Percentiles rank a stretch among this genome's conserved stretches.
Evolutionary conservation across 2,113 vertebrate genomes (phyloP).

Genomic region (Mesocricetus auratus): DNA sequence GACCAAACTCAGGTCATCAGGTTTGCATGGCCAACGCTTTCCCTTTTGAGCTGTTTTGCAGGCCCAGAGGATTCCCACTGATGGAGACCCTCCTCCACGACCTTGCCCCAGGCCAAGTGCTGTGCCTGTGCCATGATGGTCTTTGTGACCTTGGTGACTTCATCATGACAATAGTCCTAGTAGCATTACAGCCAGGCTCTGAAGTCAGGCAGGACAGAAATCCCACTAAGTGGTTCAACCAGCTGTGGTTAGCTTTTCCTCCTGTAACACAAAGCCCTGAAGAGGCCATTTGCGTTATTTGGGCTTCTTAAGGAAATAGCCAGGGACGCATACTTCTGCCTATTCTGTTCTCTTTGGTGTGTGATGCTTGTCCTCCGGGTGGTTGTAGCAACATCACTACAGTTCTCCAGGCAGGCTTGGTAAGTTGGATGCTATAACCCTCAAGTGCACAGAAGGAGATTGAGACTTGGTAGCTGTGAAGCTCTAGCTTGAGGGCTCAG

Average conservation of each 20-base stretch:
- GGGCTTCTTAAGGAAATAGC: background rate
- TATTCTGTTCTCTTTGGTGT: background rate
- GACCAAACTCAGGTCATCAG: background rate
- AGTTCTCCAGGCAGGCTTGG: background rate
- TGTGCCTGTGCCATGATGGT: background rate
- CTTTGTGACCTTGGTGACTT: background rate
- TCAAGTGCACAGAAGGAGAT: background rate
- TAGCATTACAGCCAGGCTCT: background rate
- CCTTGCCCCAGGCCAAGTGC: background rate
- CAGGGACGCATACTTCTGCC: background rate
- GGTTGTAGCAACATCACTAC: background rate
- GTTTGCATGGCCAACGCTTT: too few species aligned
- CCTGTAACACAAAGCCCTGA: background rate
- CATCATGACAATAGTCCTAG: accelerated
- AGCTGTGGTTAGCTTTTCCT: background rate
- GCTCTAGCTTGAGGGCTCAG: background rate
- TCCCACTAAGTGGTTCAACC: background rate
- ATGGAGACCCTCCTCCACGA: background rate
- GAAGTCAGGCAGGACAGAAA: background rate
- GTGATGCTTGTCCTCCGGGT: background rate
- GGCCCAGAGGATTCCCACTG: background rate
- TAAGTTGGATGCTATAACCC: too few species aligned
- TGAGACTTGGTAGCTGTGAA: background rate
- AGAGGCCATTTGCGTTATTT: background rate
- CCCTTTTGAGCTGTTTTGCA: background rate